Conservation (phyloP, 1,140 invertebrate species). For the Euwallacea fornicatus region DNA sequence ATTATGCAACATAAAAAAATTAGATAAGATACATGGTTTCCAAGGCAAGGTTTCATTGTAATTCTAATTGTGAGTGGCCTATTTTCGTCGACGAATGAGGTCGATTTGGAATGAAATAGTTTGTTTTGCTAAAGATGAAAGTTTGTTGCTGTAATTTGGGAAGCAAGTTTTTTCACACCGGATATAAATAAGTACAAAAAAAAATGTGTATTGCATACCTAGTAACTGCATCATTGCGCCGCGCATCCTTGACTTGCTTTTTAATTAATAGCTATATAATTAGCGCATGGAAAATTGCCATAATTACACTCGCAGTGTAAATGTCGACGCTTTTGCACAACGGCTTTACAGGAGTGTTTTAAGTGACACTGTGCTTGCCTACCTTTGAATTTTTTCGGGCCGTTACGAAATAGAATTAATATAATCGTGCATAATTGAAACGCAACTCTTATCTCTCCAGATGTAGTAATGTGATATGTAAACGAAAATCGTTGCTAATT, state of each 20-base stretch:
- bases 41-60: conserved; percentile 15
- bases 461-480: not conserved
- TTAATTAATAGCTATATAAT: conserved; percentile 23
- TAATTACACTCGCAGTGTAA: not conserved
- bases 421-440: not conserved
- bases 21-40: conserved; percentile 21
- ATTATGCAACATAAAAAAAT: conserved; percentile 18
- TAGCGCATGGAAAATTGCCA: conserved; percentile 19
- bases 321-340: not conserved
- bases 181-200: conserved; percentile 1
- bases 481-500: conserved; percentile 14
- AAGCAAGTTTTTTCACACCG: not conserved
- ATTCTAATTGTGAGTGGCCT: conserved; percentile 15
- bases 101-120: too few relatives aligned
- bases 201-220: not conserved
- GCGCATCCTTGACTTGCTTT: conserved; percentile 14
- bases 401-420: not conserved
- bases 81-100: not conserved
- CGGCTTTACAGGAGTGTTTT: not conserved
- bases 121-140: too few relatives aligned
- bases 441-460: not conserved
- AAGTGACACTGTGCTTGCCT: too few relatives aligned
- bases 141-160: too few relatives aligned
- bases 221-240: not conserved
- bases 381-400: not conserved